These are phyloP conservation scores for Pseudeuparius sepicola DNA, from an alignment of 2,888 invertebrate genomes.

Conservation along the genomic window DNA sequence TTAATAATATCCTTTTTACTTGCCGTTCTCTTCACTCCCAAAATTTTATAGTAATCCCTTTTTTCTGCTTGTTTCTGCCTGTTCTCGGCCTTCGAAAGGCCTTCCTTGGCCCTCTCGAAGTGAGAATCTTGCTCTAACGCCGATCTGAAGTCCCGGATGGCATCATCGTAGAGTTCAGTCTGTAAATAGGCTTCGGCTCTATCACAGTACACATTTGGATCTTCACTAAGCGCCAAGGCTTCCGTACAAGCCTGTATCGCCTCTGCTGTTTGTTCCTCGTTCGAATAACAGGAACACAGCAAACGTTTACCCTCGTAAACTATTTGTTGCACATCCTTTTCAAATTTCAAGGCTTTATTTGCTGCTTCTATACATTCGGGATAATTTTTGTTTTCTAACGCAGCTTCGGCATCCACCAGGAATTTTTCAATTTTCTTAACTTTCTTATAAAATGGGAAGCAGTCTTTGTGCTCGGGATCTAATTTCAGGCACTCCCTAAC, in stretches of 20 bases:
- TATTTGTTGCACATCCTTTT: constrained; percentile 60
- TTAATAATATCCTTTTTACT: constrained; percentile 88
- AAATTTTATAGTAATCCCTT: constrained; percentile 95
- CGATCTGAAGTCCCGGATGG: constrained; percentile 75
- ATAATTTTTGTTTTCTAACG: constrained; percentile 53
- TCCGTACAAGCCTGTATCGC: constrained; percentile 70
- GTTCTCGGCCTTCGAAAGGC: constrained; percentile 78
- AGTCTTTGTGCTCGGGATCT: constrained; percentile 95
- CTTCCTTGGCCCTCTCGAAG: constrained; percentile 76
- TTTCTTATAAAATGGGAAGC: constrained; percentile 93
- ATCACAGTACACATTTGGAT: constrained; percentile 75
- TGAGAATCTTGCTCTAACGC: constrained; percentile 77
- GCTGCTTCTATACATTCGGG: constrained; percentile 60
- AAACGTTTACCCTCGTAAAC: constrained; percentile 64
- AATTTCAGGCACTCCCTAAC: constrained; percentile 93
- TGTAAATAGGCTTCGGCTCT: constrained; percentile 83
- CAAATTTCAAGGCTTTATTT: constrained; percentile 53
- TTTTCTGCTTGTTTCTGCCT: constrained; percentile 86
- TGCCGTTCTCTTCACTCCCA: constrained; percentile 83
- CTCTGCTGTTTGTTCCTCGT: constrained; percentile 60
- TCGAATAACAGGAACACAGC: constrained; percentile 68
- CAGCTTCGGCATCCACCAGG: constrained; percentile 55
- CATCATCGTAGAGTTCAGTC: constrained; percentile 88
- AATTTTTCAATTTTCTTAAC: constrained; percentile 86
- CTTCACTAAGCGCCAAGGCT: constrained; percentile 66